Conservation (phyloP, 2,888 invertebrate genomes). For the Agonopterix subpropinquella region DNA sequence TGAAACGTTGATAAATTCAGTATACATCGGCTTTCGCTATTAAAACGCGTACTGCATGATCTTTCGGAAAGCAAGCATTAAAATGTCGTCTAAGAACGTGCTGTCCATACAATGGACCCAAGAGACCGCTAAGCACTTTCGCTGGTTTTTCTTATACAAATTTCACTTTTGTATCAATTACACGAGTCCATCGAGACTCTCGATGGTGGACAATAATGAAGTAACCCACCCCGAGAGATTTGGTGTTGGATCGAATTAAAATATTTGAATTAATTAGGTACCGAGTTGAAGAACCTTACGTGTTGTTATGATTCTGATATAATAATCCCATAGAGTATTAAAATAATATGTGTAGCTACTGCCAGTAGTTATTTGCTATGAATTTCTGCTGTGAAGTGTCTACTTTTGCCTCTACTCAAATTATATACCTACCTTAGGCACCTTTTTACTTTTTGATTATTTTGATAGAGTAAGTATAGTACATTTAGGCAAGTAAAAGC, state of each 20-base stretch:
- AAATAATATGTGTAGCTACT: too few species aligned
- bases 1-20: constrained; percentile 7
- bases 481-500: too few species aligned
- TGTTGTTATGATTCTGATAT: too few species aligned
- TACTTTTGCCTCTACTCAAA: too few species aligned
- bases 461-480: too few species aligned
- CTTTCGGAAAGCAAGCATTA: constrained; percentile 36
- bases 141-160: constrained; percentile 60
- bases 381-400: too few species aligned
- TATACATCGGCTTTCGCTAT: constrained; percentile 25
- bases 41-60: constrained; percentile 23
- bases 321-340: too few species aligned
- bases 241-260: constrained; percentile 21
- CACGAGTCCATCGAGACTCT: constrained; percentile 26
- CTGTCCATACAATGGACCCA: constrained; percentile 52
- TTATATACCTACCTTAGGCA: too few species aligned
- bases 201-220: constrained; percentile 17
- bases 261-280: background rate
- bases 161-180: constrained; percentile 64
- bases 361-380: too few species aligned
- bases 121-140: constrained; percentile 59
- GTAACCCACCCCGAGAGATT: constrained; percentile 28
- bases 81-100: constrained; percentile 56
- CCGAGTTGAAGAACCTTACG: background rate
- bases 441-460: too few species aligned